Conservation (phyloP, 2,797 vertebrate genomes). For the Emydoidea blandingii region DNA sequence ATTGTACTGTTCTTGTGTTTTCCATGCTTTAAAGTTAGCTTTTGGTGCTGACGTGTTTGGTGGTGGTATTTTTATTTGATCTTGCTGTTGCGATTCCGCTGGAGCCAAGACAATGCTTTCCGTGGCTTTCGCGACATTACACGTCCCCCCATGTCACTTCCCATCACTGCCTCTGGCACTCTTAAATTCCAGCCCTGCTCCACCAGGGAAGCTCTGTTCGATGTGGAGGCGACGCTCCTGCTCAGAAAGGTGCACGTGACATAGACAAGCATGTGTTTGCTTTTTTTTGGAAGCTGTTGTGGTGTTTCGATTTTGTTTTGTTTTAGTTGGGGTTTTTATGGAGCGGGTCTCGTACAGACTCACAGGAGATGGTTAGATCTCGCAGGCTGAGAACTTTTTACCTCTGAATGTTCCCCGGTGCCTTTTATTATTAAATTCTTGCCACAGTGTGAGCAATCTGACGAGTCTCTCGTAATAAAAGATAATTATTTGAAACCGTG, state of each 20-base stretch:
- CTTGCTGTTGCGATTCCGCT: not conserved
- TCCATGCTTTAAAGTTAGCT: constrained; percentile 28
- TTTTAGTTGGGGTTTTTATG: constrained; percentile 39
- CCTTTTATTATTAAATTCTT: constrained; percentile 78
- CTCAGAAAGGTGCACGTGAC: not conserved
- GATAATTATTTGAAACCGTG: constrained; percentile 84
- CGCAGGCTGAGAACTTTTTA: constrained; percentile 88
- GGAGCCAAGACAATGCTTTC: not conserved
- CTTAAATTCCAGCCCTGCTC: constrained; percentile 55
- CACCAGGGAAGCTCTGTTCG: constrained; percentile 24
- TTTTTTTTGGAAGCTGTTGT: not conserved
- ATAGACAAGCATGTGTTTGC: rapidly evolving
- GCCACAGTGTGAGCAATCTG: constrained; percentile 79
- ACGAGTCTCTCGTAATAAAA: constrained; percentile 84
- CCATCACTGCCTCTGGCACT: not conserved
- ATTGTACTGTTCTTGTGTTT: constrained; percentile 48
- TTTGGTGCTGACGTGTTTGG: not conserved
- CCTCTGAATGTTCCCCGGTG: constrained; percentile 84
- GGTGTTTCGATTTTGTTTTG: not conserved
- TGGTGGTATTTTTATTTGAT: not conserved
- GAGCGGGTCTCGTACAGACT: constrained; percentile 36
- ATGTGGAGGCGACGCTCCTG: not conserved
- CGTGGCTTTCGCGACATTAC: not conserved
- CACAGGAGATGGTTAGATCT: constrained; percentile 80
- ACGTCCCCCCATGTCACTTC: not conserved